Evolutionary conservation across 2,797 vertebrate genomes (phyloP).

Genomic region (Hoplostethus atlanticus): DNA sequence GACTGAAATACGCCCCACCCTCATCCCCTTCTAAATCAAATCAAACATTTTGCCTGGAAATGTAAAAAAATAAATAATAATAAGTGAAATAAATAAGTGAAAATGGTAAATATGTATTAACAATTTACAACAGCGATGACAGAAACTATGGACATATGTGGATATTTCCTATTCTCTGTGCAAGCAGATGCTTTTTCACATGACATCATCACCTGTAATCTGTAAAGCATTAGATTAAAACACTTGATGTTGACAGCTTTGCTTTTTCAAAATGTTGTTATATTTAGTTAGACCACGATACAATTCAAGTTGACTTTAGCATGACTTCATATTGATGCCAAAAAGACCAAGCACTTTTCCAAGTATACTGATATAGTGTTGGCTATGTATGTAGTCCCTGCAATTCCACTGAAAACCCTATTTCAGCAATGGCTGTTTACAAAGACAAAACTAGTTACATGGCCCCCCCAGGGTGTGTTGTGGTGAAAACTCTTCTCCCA

Average conservation of each 20-base stretch:
- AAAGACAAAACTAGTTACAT: slow-evolving; percentile 37
- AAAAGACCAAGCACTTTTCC: slow-evolving; percentile 21
- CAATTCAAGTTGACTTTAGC: not conserved
- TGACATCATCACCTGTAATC: not conserved
- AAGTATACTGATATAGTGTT: slow-evolving; percentile 19
- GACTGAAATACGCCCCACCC: not conserved
- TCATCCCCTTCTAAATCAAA: not conserved
- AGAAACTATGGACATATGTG: not conserved
- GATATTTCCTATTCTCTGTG: not conserved
- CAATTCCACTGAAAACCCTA: slow-evolving; percentile 25
- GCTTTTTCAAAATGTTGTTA: not conserved
- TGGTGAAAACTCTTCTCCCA: slow-evolving; percentile 41
- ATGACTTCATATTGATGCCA: slow-evolving; percentile 8
- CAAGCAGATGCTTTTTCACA: not conserved
- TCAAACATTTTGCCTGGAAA: not conserved
- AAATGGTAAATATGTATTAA: not conserved
- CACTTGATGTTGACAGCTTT: not conserved
- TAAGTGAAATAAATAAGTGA: not conserved
- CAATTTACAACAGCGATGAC: too few species aligned
- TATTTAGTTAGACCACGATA: slow-evolving; percentile 10
- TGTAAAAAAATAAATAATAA: not conserved
- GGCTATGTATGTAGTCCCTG: slow-evolving; percentile 12
- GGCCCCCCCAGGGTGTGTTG: slow-evolving; percentile 34
- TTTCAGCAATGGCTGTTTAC: slow-evolving; percentile 49
- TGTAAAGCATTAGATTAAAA: not conserved